These are phyloP conservation scores for Callyntrura guangdongensis DNA, from an alignment of 2,888 invertebrate species.

Conservation along the genomic window DNA sequence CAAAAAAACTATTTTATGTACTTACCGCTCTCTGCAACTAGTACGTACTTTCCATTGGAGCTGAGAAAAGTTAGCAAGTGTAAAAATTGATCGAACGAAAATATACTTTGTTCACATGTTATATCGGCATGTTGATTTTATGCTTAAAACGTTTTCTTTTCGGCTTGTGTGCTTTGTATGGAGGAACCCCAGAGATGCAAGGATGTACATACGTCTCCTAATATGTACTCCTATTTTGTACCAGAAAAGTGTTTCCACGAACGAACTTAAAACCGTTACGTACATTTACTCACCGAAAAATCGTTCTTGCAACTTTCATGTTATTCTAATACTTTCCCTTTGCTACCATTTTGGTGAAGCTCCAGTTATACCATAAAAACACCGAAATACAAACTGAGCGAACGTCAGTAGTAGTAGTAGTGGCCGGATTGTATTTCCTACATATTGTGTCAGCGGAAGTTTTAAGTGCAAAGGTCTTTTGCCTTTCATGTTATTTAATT, in stretches of 20 bases:
- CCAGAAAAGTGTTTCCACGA: background rate
- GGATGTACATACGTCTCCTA: too few relatives aligned
- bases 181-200: background rate
- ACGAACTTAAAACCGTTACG: background rate
- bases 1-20: conserved; percentile 27
- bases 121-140: background rate
- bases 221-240: too few relatives aligned
- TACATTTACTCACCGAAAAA: background rate
- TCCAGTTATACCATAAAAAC: background rate
- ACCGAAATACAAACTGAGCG: too few relatives aligned
- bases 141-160: conserved; percentile 34
- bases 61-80: conserved; percentile 1
- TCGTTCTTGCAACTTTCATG: background rate
- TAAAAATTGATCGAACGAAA: conserved; percentile 65
- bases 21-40: background rate
- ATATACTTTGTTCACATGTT: conserved; percentile 20
- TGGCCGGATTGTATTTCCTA: background rate
- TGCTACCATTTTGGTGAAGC: background rate
- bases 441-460: background rate
- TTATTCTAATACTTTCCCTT: background rate
- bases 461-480: background rate
- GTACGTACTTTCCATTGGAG: conserved; percentile 16
- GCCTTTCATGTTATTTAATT: background rate
- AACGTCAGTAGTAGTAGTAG: background rate
- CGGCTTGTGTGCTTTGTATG: background rate